phyloP scores from a whole-genome alignment of 23 tunicate species.

The Oikopleura vanhoeffeni region DNA sequence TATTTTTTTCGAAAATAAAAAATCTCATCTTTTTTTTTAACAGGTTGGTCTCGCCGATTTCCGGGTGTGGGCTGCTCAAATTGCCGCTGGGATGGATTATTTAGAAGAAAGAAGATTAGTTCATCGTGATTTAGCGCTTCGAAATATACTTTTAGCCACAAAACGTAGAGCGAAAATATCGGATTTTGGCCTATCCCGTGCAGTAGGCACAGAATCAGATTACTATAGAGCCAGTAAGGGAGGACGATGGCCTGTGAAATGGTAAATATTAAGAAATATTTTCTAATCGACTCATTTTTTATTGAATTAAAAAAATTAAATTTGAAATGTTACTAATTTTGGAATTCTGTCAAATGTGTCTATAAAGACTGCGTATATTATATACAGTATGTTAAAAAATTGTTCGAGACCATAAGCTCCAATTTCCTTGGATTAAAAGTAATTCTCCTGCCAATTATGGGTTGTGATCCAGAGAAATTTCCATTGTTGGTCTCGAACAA shows the following conservation, averaged over 20 bases:
- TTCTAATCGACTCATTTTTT: too few species aligned
- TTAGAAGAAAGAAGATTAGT: constrained; percentile 85
- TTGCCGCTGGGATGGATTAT: constrained; percentile 96
- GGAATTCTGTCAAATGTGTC: background rate
- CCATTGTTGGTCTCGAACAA: too few species aligned
- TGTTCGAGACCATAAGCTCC: background rate
- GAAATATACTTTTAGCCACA: constrained; percentile 64
- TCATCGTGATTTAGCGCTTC: constrained; percentile 87
- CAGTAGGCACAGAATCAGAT: constrained; percentile 80
- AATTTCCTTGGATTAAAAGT: background rate
- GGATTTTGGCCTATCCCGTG: constrained; percentile 86
- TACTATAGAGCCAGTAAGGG: constrained; percentile 90
- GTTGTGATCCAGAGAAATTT: too few species aligned
- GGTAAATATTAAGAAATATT: constrained; percentile 36
- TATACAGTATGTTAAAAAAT: too few species aligned
- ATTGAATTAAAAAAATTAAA: background rate
- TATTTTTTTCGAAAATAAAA: too few species aligned
- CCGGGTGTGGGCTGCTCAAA: constrained; percentile 93
- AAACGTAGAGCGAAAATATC: constrained; percentile 78
- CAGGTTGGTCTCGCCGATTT: constrained; percentile 40
- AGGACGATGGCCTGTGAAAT: constrained; percentile 98
- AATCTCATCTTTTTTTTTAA: too few species aligned
- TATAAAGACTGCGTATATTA: too few species aligned
- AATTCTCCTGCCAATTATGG: too few species aligned
- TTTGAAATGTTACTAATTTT: background rate